phyloP scores from a whole-genome alignment of 37 sponge, comb jelly and placozoan species.

The Axinella damicornis region DNA sequence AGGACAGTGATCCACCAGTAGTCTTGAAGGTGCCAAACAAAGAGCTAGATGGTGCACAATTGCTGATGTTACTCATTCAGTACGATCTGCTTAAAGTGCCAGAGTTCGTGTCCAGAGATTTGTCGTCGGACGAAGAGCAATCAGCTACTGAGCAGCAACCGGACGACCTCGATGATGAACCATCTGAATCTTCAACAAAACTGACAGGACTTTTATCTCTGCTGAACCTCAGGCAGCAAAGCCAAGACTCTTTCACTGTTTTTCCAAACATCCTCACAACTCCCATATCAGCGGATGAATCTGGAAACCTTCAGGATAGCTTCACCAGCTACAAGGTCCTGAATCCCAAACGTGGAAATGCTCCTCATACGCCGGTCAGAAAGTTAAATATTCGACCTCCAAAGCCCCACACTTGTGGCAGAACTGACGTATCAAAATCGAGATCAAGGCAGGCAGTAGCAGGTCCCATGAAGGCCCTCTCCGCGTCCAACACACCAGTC shows the following conservation, averaged over 20 bases:
- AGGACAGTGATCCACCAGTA: not conserved
- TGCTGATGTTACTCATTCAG: conserved; percentile 42
- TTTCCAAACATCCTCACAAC: no score
- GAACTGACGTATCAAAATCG: conserved; percentile 11
- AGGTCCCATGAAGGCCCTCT: not conserved
- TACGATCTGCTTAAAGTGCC: conserved; percentile 2
- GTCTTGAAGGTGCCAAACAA: not conserved
- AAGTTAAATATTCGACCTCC: not conserved
- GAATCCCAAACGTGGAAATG: no score
- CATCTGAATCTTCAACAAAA: not conserved
- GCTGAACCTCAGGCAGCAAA: conserved; percentile 2
- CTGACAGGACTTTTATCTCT: conserved; percentile 55
- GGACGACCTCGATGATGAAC: not conserved
- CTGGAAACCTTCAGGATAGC: no score
- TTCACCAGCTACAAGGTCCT: no score
- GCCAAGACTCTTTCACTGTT: not conserved
- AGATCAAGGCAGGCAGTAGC: not conserved
- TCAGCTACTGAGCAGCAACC: not conserved
- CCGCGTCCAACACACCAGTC: conserved; percentile 18
- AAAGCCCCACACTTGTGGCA: conserved; percentile 50
- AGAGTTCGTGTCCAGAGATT: not conserved
- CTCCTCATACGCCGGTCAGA: not conserved
- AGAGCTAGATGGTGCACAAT: conserved; percentile 23
- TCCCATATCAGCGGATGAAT: no score
- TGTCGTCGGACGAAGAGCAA: not conserved